Evolutionary conservation across 2,113 vertebrate species (phyloP).

Genomic region (Nerophis lumbriciformis): DNA sequence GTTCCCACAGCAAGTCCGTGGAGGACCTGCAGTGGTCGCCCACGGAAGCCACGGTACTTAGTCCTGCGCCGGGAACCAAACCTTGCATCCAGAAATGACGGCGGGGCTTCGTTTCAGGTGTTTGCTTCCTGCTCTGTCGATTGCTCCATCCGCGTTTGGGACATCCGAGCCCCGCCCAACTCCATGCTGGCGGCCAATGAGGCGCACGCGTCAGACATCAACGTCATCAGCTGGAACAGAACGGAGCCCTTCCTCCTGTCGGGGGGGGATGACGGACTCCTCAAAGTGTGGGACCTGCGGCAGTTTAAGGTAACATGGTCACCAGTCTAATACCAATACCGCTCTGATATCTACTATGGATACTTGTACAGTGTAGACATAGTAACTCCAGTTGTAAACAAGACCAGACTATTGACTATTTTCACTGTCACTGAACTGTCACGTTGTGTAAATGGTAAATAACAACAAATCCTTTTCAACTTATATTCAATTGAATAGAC

Average conservation of each 20-base stretch:
- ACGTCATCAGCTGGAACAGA: slow-evolving; percentile 87
- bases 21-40: slow-evolving; percentile 93
- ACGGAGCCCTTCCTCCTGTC: slow-evolving; percentile 85
- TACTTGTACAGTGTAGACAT: no score
- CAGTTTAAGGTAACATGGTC: slow-evolving; percentile 80
- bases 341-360: no score
- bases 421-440: no score
- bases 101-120: slow-evolving; percentile 64
- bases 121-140: slow-evolving; percentile 88
- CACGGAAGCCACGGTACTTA: slow-evolving; percentile 81
- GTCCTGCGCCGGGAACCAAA: background rate
- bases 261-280: slow-evolving; percentile 81
- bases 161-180: slow-evolving; percentile 78
- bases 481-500: no score
- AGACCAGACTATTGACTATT: no score
- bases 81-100: no score
- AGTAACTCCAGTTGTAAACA: no score
- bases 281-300: slow-evolving; percentile 87
- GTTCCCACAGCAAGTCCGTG: slow-evolving; percentile 81
- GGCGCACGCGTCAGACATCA: slow-evolving; percentile 81
- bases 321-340: no score
- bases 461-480: no score
- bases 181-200: slow-evolving; percentile 80
- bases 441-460: no score
- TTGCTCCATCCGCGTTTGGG: slow-evolving; percentile 84